phyloP scores from a whole-genome alignment of 2,797 vertebrate genomes.

The Amphiprion clarkii region DNA sequence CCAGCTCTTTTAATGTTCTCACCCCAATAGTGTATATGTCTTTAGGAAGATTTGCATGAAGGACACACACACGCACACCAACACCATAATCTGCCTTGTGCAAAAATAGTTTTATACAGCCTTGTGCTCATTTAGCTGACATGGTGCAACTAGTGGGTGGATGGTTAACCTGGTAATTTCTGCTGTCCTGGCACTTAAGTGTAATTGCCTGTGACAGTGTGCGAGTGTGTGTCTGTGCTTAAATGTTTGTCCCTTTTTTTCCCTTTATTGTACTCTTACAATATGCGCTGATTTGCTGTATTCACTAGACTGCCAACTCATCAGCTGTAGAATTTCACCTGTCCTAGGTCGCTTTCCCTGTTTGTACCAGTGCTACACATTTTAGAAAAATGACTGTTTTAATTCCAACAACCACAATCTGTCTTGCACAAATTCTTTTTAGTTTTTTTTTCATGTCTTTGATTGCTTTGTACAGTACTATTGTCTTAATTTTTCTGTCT shows the following conservation, averaged over 20 bases:
- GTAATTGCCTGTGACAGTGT: conserved; percentile 81
- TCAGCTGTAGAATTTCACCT: neutral
- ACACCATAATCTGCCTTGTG: conserved; percentile 33
- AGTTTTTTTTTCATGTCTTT: conserved; percentile 3
- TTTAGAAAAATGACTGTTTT: neutral
- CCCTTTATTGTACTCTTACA: conserved; percentile 17
- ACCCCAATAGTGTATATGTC: neutral
- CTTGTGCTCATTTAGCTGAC: conserved; percentile 81
- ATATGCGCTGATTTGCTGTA: conserved; percentile 8
- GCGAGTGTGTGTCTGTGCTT: conserved; percentile 18
- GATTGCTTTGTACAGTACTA: neutral
- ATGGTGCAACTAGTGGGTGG: conserved; percentile 77
- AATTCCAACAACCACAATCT: neutral
- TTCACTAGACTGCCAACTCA: neutral
- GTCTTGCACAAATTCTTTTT: neutral
- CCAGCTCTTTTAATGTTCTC: neutral
- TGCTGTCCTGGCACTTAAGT: conserved; percentile 84
- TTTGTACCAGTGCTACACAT: neutral
- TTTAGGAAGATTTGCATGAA: neutral
- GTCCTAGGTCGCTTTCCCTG: neutral
- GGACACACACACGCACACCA: conserved; percentile 11
- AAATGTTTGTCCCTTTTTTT: conserved; percentile 29
- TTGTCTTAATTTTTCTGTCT: conserved; percentile 15
- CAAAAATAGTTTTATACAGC: conserved; percentile 62
- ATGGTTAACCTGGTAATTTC: conserved; percentile 85